A percentile compares a stretch with the other conserved stretches of the same genome.
phyloP scores from a whole-genome alignment of 2,113 vertebrate genomes.

The Neodon shergylaensis region DNA sequence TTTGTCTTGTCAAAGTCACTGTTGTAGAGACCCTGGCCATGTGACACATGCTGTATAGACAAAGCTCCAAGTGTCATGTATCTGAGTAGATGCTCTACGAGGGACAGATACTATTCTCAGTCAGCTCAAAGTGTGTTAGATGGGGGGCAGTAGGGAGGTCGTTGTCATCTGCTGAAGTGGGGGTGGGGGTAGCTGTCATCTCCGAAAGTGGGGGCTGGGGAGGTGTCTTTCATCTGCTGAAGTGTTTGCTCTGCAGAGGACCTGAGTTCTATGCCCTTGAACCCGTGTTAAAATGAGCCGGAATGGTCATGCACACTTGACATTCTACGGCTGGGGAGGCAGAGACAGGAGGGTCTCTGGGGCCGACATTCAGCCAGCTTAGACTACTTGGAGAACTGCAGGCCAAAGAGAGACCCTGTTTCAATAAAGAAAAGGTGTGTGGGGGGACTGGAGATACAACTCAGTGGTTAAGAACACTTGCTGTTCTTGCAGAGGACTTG shows the following conservation, averaged over 20 bases:
- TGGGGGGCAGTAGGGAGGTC: neutral
- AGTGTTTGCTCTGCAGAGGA: neutral
- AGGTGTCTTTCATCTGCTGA: neutral
- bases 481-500: neutral
- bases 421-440: neutral
- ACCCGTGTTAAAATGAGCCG: neutral
- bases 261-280: neutral
- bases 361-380: neutral
- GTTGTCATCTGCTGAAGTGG: too few relatives aligned
- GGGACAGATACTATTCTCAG: neutral
- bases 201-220: neutral
- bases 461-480: neutral
- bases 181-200: too few relatives aligned
- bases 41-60: rapidly evolving
- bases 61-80: neutral
- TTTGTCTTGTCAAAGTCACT: neutral
- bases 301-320: neutral
- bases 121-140: neutral
- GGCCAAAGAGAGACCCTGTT: neutral
- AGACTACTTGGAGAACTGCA: neutral
- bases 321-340: neutral
- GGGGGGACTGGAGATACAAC: too few relatives aligned
- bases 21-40: too few relatives aligned
- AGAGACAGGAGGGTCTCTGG: neutral
- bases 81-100: too few relatives aligned